Evolutionary conservation across 2,888 invertebrate genomes (phyloP).

Genomic region (Augiades crinisus): DNA sequence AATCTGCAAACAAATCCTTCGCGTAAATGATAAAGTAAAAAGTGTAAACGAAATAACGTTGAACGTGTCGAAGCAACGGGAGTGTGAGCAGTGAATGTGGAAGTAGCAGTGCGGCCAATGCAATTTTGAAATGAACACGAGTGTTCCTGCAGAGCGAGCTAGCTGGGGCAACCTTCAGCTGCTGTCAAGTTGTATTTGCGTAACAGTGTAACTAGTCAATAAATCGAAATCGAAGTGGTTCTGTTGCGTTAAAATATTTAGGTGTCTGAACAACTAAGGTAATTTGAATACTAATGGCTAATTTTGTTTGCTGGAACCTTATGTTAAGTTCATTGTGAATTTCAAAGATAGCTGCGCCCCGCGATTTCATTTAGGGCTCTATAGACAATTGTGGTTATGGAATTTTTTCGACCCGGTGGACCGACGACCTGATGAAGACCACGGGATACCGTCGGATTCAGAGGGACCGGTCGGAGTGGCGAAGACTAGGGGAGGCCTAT

Average conservation of each 20-base stretch:
- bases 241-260: slow-evolving; percentile 18
- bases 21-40: no score
- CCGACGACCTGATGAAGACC: no score
- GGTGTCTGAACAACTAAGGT: slow-evolving; percentile 7
- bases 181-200: slow-evolving; percentile 25
- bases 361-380: no score
- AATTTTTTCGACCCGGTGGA: no score
- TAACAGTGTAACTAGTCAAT: slow-evolving; percentile 23
- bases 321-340: no score
- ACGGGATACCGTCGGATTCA: no score
- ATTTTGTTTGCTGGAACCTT: neutral
- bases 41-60: no score
- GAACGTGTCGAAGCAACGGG: neutral
- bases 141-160: slow-evolving; percentile 8
- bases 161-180: slow-evolving; percentile 19
- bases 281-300: slow-evolving; percentile 3
- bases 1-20: no score
- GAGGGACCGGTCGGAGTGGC: no score
- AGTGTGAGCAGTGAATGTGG: neutral
- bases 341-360: no score
- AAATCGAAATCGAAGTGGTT: slow-evolving; percentile 23
- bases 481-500: no score
- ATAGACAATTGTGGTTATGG: no score
- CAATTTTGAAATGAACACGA: slow-evolving; percentile 10
- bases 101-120: neutral